Evolutionary conservation across 2,797 vertebrate species (phyloP), one percentile per base, ranked within the genome.

Genomic region (Falco cherrug): DNA sequence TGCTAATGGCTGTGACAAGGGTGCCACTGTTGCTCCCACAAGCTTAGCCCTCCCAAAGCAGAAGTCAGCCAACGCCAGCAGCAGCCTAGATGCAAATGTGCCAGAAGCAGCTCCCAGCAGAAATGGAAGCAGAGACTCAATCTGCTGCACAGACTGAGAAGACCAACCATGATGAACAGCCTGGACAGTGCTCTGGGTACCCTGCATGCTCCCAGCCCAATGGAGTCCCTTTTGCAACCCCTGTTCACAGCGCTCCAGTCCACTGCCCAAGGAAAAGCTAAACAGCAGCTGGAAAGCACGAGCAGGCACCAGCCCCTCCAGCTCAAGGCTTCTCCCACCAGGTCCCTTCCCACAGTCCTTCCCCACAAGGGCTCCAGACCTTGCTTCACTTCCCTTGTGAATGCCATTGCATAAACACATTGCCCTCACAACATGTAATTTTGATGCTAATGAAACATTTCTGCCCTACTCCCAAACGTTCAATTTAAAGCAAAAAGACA

Each of bases 301-400:
- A 28, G 19, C n/a, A 73, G 31, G 50, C 2, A 5, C 9, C 65
- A 74, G 81, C 24, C 29, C 22, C 68, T 74, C 48, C 84, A 88
- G 73, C 18, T 64, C 4, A 0, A 75, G 31, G 31, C 35, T 43
- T 71, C 45, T 28, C 22, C 25, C 20, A 60, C 25, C 48, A 11
- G 25, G 5, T 71, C 28, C 45, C 41, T 71, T 57, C 67, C 37
- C n/a, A 69, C 0, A 19, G 5, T 71, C 33, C 45, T 37, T 71
- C 53, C 67, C n/a, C n/a, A 69, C 0, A 0, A 26, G 0, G 1
- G 17, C 67, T 79, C 8, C 3, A 1, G 13, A 21, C 37, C 17
- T 28, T 29, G 35, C 5, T 29, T 91, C 47, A 13, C 13, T 24
- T 53, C 28, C 50, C 29, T 21, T 24, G 16, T 19, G 37, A 91